These are phyloP conservation scores for Megaceryle torquata DNA, from an alignment of 2,113 vertebrate species.

Conservation along the genomic window DNA sequence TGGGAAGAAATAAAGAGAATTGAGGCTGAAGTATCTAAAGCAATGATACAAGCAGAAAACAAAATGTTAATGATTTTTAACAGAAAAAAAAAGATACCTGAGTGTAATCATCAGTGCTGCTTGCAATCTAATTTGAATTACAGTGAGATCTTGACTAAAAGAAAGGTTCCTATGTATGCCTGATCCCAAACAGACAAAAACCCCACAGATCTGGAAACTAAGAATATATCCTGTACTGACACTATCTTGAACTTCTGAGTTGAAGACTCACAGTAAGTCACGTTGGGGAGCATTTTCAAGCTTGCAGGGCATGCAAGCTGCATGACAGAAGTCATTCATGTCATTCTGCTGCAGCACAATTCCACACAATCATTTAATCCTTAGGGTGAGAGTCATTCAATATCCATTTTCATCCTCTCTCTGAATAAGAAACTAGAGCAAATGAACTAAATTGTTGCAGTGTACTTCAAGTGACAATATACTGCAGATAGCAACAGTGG, in stretches of 20 bases:
- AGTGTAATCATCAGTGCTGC: neutral
- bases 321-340: neutral
- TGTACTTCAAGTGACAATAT: neutral
- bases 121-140: neutral
- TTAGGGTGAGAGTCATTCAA: neutral
- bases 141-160: neutral
- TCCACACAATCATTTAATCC: neutral
- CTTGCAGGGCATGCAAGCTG: neutral
- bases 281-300: neutral
- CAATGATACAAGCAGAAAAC: neutral
- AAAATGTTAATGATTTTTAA: neutral
- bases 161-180: neutral
- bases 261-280: neutral
- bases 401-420: neutral
- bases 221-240: fast-evolving
- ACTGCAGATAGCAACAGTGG: neutral
- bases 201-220: neutral
- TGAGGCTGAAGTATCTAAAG: neutral
- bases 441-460: neutral
- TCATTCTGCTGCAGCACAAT: neutral
- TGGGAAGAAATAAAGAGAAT: neutral
- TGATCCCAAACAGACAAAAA: neutral
- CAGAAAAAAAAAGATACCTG: neutral
- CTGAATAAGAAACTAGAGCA: neutral
- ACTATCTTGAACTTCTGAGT: neutral